These are phyloP conservation scores for Venusia cambrica DNA, from an alignment of 2,888 invertebrate species.

Conservation along the genomic window DNA sequence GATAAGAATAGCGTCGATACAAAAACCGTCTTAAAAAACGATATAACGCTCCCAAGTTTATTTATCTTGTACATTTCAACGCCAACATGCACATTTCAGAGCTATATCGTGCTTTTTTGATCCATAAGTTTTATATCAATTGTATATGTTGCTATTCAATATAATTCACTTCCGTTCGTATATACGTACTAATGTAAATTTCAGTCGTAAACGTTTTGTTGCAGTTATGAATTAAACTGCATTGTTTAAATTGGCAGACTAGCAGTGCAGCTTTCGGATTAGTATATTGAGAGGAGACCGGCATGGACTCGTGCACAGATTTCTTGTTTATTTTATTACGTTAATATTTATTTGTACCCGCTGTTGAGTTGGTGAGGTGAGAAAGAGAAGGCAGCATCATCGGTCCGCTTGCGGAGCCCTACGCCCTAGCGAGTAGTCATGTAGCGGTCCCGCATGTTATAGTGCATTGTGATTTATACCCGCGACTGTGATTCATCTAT, in stretches of 20 bases:
- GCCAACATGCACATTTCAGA: no score
- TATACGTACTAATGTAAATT: no score
- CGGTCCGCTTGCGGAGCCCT: constrained; percentile 53
- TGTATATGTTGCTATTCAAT: no score
- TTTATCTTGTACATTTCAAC: no score
- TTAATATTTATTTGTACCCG: constrained; percentile 60
- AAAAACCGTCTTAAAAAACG: constrained; percentile 1
- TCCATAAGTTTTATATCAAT: no score
- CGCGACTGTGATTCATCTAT: constrained; percentile 76
- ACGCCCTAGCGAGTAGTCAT: constrained; percentile 59
- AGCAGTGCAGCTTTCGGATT: constrained; percentile 49
- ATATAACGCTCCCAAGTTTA: no score
- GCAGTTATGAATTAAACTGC: constrained; percentile 66
- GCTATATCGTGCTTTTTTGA: no score
- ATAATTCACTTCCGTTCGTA: no score
- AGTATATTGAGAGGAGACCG: constrained; percentile 37
- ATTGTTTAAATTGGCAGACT: constrained; percentile 62
- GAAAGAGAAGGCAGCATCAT: constrained; percentile 25
- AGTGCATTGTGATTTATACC: constrained; percentile 74
- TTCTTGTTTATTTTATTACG: constrained; percentile 58
- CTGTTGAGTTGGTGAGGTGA: constrained; percentile 55
- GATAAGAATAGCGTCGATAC: constrained; percentile 1
- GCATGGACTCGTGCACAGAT: constrained; percentile 65
- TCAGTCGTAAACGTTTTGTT: constrained; percentile 40
- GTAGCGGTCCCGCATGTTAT: constrained; percentile 72